Percentiles rank a stretch among this genome's conserved stretches.
These are phyloP conservation scores for Pipistrellus kuhlii DNA, from an alignment of 2,797 vertebrate species.

Conservation along the genomic window DNA sequence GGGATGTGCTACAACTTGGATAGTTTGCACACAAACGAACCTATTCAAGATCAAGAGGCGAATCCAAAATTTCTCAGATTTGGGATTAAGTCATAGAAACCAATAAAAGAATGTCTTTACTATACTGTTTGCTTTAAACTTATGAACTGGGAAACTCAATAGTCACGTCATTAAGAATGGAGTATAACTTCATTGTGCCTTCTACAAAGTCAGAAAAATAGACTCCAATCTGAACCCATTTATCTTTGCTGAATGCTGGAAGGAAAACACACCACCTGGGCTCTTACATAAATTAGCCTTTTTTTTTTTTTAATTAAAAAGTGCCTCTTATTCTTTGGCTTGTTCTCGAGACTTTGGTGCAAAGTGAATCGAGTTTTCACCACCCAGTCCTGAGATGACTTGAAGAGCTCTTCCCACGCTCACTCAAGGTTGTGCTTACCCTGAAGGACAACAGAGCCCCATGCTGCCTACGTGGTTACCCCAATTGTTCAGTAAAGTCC, in stretches of 20 bases:
- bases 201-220: background rate
- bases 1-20: background rate
- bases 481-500: background rate
- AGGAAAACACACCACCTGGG: background rate
- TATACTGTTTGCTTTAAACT: background rate
- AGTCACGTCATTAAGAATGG: background rate
- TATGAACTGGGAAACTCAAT: background rate
- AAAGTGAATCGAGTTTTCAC: background rate
- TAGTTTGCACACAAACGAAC: background rate
- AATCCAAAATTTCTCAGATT: background rate
- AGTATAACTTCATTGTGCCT: background rate
- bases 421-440: background rate
- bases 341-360: background rate
- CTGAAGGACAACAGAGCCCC: background rate
- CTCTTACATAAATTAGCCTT: background rate
- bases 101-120: background rate
- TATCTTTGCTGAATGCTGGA: background rate
- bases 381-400: fast-evolving
- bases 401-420: background rate
- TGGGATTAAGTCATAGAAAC: background rate
- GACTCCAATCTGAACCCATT: background rate
- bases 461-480: background rate
- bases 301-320: background rate
- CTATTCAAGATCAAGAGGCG: background rate
- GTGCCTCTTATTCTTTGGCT: background rate